Evolutionary conservation across 2,797 vertebrate species (phyloP).

Genomic region (Urocyon cinereoargenteus): DNA sequence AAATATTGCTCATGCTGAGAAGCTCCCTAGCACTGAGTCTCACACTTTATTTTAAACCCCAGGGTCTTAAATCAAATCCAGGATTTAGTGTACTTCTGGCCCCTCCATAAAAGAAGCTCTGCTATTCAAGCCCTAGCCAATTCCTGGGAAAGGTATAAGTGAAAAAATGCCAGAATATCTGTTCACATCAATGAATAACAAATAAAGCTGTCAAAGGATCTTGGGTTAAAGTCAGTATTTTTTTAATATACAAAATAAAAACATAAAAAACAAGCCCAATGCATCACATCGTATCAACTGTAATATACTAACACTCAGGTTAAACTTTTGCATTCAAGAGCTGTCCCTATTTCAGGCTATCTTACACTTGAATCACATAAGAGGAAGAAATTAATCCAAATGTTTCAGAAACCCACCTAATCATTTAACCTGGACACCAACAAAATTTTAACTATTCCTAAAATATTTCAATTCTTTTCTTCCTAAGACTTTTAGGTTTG

Average conservation of each 20-base stretch:
- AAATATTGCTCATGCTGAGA: constrained; percentile 44
- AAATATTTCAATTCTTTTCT: background rate
- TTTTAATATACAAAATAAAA: background rate
- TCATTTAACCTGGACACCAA: background rate
- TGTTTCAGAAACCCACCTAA: background rate
- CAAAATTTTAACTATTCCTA: background rate
- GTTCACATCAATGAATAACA: background rate
- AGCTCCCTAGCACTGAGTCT: background rate
- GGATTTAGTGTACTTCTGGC: background rate
- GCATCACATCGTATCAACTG: background rate
- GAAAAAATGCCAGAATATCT: background rate
- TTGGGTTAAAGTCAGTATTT: background rate
- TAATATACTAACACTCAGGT: background rate
- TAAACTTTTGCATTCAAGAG: background rate
- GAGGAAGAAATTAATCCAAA: background rate
- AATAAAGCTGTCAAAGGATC: background rate
- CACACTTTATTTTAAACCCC: constrained; percentile 47
- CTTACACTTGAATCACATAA: background rate
- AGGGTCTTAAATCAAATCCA: constrained; percentile 54
- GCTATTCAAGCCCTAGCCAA: background rate
- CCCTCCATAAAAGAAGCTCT: background rate
- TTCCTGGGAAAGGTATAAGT: background rate
- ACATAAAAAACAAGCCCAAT: background rate
- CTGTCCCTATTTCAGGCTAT: background rate
- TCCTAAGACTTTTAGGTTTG: background rate